phyloP scores from a whole-genome alignment of 64 coral and sea anemone genomes.

The Anthopleura sola region DNA sequence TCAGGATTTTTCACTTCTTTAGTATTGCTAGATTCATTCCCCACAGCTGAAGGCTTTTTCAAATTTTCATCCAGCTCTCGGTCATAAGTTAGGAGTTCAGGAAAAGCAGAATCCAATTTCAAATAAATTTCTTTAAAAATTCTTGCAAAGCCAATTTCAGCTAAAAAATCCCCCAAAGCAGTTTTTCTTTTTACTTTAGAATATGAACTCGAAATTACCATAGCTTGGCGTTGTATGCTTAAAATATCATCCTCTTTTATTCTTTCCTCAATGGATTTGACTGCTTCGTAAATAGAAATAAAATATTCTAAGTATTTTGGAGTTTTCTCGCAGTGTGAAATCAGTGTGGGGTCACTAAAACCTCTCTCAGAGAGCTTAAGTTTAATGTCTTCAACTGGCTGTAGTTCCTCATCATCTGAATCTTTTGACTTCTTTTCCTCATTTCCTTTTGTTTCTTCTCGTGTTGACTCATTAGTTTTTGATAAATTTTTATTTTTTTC shows the following conservation, averaged over 20 bases:
- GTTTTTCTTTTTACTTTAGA: background rate
- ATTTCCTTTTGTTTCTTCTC: background rate
- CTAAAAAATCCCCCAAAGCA: background rate
- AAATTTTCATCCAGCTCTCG: background rate
- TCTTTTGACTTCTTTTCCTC: background rate
- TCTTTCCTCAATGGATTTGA: background rate
- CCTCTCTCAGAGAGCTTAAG: background rate
- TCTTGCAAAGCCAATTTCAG: background rate
- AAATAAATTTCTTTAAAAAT: constrained; percentile 6
- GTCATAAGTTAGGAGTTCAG: background rate
- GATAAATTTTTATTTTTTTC: background rate
- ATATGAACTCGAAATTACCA: background rate
- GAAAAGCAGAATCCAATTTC: background rate
- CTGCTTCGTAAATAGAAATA: background rate
- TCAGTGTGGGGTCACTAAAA: background rate
- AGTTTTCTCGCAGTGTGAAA: background rate
- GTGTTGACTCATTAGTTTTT: background rate
- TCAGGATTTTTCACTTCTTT: background rate
- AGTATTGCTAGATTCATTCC: background rate
- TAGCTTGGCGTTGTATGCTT: background rate
- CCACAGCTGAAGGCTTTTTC: background rate
- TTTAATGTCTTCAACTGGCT: background rate
- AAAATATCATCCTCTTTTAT: background rate
- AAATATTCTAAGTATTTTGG: background rate
- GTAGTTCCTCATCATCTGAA: background rate